These are phyloP conservation scores for Platycheirus albimanus DNA, from an alignment of 2,888 invertebrate species.

Conservation along the genomic window DNA sequence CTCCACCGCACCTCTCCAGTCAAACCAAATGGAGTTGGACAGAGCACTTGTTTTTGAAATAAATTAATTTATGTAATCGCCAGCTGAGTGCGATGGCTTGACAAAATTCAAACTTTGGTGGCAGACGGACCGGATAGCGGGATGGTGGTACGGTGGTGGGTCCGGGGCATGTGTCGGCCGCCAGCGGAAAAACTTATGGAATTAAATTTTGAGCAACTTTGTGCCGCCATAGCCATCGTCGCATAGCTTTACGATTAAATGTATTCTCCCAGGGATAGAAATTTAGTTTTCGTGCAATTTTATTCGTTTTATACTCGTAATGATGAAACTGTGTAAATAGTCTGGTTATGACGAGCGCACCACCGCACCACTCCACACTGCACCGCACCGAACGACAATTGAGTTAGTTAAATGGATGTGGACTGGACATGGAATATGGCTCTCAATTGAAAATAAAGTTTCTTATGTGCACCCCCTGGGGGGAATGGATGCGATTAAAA, in stretches of 20 bases:
- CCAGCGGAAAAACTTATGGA: conserved; percentile 41
- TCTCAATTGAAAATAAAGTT: conserved; percentile 48
- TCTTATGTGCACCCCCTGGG: not conserved
- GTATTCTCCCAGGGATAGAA: conserved; percentile 1
- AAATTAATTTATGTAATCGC: conserved; percentile 66
- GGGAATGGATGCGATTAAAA: conserved; percentile 2
- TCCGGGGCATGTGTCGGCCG: not conserved
- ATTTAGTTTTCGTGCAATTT: conserved; percentile 24
- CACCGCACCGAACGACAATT: no score
- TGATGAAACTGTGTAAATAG: conserved; percentile 36
- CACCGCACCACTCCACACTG: no score
- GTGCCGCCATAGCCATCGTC: no score
- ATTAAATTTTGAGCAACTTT: conserved; percentile 48
- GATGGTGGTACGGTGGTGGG: not conserved
- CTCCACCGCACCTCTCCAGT: no score
- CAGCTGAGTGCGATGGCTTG: conserved; percentile 55
- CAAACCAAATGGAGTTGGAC: conserved; percentile 34
- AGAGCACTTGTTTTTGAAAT: conserved; percentile 31
- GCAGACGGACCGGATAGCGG: no score
- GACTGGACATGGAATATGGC: conserved; percentile 22
- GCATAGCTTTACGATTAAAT: not conserved
- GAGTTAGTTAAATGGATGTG: conserved; percentile 36
- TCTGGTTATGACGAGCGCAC: conserved; percentile 5
- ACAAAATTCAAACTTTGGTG: conserved; percentile 17
- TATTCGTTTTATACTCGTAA: not conserved